Percentiles rank a stretch among this genome's conserved stretches.
Evolutionary conservation across 37 sponge, comb jelly and placozoan species (phyloP).

Genomic region (Ephydatia muelleri): DNA sequence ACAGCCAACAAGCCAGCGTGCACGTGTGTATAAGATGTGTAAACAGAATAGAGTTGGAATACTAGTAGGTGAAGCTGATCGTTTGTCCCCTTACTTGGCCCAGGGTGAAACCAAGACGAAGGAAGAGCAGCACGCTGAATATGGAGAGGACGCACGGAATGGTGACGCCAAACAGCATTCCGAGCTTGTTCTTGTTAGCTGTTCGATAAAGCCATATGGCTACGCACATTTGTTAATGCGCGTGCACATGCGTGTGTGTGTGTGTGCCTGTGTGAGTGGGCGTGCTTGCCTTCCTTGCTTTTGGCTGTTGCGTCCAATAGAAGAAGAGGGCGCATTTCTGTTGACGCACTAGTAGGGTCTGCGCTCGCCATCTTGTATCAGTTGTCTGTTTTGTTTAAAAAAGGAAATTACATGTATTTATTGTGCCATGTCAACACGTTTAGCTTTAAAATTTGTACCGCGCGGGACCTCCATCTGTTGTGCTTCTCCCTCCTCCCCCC

Average conservation of each 20-base stretch:
- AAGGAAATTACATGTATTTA: no score
- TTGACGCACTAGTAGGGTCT: not conserved
- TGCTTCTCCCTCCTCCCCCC: no score
- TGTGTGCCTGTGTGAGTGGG: not conserved
- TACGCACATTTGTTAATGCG: not conserved
- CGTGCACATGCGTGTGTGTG: not conserved
- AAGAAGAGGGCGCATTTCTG: not conserved
- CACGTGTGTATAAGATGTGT: no score
- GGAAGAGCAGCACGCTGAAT: slow-evolving; percentile 96
- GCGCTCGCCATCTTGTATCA: not conserved
- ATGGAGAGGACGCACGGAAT: slow-evolving; percentile 95
- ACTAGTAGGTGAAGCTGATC: not conserved
- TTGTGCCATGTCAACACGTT: no score
- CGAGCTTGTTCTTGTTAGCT: slow-evolving; percentile 79
- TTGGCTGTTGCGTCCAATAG: not conserved
- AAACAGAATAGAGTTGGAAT: no score
- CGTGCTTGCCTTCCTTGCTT: not conserved
- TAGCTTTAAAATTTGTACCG: no score
- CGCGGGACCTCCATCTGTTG: no score
- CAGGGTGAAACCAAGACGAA: slow-evolving; percentile 91
- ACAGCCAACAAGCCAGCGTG: no score
- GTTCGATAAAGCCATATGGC: slow-evolving; percentile 2
- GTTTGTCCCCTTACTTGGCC: slow-evolving; percentile 75
- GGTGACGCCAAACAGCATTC: slow-evolving; percentile 92
- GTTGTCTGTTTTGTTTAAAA: not conserved